These are phyloP conservation scores for Tachuris rubrigastra DNA, from an alignment of 2,113 vertebrate genomes.

Conservation along the genomic window DNA sequence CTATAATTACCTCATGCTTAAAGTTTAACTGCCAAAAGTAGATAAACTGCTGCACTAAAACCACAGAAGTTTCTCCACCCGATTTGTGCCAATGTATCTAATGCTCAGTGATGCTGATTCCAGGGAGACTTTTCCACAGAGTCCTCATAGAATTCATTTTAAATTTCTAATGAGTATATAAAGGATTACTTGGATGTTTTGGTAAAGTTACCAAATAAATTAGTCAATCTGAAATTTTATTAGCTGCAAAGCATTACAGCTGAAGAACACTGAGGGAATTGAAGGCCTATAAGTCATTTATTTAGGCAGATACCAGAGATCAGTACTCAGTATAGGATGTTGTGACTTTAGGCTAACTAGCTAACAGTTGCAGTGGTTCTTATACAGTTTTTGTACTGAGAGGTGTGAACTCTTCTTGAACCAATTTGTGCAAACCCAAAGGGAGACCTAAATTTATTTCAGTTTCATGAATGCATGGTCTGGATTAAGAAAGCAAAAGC, in stretches of 20 bases:
- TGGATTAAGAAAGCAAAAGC: constrained; percentile 35
- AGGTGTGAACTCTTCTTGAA: constrained; percentile 66
- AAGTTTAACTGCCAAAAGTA: constrained; percentile 74
- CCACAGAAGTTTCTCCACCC: constrained; percentile 53
- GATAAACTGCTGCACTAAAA: constrained; percentile 72
- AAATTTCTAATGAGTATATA: constrained; percentile 62
- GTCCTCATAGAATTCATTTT: constrained; percentile 41
- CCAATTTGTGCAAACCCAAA: constrained; percentile 61
- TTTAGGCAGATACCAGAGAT: constrained; percentile 61
- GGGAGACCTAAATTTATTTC: constrained; percentile 65
- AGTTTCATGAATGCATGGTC: constrained; percentile 27
- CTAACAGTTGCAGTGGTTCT: constrained; percentile 68
- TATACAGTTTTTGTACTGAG: constrained; percentile 47
- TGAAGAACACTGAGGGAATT: constrained; percentile 54
- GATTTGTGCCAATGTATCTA: constrained; percentile 56
- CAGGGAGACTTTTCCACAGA: constrained; percentile 39
- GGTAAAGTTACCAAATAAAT: constrained; percentile 71
- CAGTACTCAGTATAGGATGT: constrained; percentile 26
- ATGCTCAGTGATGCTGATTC: constrained; percentile 65
- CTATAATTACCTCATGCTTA: constrained; percentile 70
- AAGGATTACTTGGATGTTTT: constrained; percentile 72
- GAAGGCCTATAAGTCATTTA: constrained; percentile 34
- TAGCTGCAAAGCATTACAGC: constrained; percentile 50
- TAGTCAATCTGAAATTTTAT: constrained; percentile 73
- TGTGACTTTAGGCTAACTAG: constrained; percentile 70